Conservation (phyloP, 2,113 vertebrate species). For the Cisticola juncidis region DNA sequence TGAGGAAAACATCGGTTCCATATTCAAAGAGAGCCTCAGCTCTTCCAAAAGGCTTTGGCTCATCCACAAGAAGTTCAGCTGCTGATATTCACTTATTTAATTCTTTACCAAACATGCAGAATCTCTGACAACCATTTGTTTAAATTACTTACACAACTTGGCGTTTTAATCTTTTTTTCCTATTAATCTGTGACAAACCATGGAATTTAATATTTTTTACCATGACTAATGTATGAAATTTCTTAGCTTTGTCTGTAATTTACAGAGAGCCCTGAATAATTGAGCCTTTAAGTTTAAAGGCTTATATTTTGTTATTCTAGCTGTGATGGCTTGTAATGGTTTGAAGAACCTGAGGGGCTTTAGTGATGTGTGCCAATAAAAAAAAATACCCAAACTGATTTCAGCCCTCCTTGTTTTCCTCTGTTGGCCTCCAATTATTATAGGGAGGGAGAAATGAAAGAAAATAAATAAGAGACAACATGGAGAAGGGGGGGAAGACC, state of each 20-base stretch:
- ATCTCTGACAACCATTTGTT: conserved; percentile 59
- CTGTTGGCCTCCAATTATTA: background rate
- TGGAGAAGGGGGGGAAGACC: background rate
- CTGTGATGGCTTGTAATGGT: conserved; percentile 18
- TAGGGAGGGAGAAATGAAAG: background rate
- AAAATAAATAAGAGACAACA: background rate
- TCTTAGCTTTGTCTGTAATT: conserved; percentile 67
- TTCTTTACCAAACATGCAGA: conserved; percentile 52
- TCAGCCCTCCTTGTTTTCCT: background rate
- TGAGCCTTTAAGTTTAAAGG: conserved; percentile 57
- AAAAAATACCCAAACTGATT: background rate
- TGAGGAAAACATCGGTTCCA: background rate
- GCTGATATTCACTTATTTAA: conserved; percentile 45
- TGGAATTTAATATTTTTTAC: conserved; percentile 68
- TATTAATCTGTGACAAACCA: conserved; percentile 69
- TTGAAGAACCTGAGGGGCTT: conserved; percentile 37
- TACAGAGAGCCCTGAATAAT: conserved; percentile 51
- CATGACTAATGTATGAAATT: conserved; percentile 70
- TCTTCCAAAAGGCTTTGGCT: conserved; percentile 39
- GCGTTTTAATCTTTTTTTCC: conserved; percentile 44
- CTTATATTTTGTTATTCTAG: conserved; percentile 54
- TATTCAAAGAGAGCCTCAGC: background rate
- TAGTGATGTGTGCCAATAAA: conserved; percentile 9
- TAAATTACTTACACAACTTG: conserved; percentile 52
- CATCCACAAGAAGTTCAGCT: conserved; percentile 47